Evolutionary conservation across 2,113 vertebrate species (phyloP).

Genomic region (Etia nguti): DNA sequence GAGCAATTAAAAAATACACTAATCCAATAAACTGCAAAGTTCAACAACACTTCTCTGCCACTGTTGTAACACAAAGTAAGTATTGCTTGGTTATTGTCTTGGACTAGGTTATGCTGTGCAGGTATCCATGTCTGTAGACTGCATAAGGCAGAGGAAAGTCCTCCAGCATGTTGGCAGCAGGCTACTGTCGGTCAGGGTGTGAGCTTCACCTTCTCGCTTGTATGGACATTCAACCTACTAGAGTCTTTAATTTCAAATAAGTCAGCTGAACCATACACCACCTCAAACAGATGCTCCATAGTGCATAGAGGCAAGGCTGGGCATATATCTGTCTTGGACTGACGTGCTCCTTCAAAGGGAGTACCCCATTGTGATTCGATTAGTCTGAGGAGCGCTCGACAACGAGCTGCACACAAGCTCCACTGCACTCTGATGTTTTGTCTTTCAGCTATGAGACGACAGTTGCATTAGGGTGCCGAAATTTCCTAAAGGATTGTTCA

Average conservation of each 20-base stretch:
- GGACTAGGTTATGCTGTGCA: neutral
- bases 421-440: neutral
- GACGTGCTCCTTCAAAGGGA: slow-evolving; percentile 6
- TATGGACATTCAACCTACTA: slow-evolving; percentile 43
- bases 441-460: slow-evolving; percentile 1
- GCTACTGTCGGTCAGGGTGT: neutral
- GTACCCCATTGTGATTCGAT: neutral
- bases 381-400: neutral
- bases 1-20: neutral
- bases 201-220: slow-evolving; percentile 43
- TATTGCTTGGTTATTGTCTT: neutral
- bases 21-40: neutral
- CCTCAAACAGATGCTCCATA: neutral
- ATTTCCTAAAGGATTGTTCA: slow-evolving; percentile 18
- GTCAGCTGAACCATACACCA: slow-evolving; percentile 33
- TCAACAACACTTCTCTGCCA: neutral
- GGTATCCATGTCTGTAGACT: neutral
- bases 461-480: neutral
- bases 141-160: neutral
- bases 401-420: neutral
- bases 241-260: slow-evolving; percentile 44
- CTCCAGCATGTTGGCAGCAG: neutral
- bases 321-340: neutral
- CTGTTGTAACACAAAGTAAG: neutral
- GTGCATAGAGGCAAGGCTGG: neutral